phyloP scores from a whole-genome alignment of 2,888 invertebrate genomes.

The Slavum lentiscoides region DNA sequence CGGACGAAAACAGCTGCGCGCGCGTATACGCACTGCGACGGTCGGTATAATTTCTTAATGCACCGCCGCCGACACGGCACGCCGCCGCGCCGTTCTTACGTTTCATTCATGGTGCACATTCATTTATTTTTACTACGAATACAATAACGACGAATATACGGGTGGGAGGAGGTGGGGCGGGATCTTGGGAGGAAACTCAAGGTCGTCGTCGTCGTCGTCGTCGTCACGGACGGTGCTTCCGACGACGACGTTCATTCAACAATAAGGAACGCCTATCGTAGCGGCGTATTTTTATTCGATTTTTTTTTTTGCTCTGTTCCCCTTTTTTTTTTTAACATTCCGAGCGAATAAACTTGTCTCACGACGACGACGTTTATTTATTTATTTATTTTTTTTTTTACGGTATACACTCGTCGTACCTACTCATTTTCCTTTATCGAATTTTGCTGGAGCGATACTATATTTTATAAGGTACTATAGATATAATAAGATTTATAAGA shows the following conservation, averaged over 20 bases:
- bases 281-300: too few species aligned
- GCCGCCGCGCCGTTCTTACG: neutral
- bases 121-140: neutral
- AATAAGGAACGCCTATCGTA: conserved; percentile 7
- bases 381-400: neutral
- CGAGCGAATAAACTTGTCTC: neutral
- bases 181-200: conserved; percentile 52
- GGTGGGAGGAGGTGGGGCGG: conserved; percentile 1
- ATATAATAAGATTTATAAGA: too few species aligned
- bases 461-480: too few species aligned
- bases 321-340: neutral
- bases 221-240: conserved; percentile 34
- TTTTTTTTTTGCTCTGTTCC: neutral
- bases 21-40: neutral
- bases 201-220: conserved; percentile 39
- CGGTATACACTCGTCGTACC: too few species aligned
- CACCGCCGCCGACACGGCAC: neutral
- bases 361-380: neutral
- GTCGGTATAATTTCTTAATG: conserved; percentile 40
- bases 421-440: neutral
- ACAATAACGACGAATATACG: neutral
- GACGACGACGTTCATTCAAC: conserved; percentile 34
- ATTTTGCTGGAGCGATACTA: too few species aligned
- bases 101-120: conserved; percentile 50
- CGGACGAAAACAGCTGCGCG: conserved; percentile 13